phyloP scores from a whole-genome alignment of 92 coral and sea anemone species.

The Pocillopora grandis region DNA sequence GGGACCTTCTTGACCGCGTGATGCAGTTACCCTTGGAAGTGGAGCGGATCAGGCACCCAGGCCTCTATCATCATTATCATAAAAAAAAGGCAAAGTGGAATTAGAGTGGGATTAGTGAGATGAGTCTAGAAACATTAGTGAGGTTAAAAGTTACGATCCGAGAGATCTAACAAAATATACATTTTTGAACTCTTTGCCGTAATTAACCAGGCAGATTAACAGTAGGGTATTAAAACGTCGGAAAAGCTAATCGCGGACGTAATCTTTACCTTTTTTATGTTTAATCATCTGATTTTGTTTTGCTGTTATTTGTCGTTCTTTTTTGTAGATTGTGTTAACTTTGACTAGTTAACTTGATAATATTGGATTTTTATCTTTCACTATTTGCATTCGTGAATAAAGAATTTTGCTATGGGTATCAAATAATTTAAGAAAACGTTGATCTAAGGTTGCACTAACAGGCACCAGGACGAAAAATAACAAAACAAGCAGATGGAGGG shows the following conservation, averaged over 20 bases:
- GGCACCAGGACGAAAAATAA: too few relatives aligned
- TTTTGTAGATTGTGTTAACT: background rate
- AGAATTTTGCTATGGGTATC: background rate
- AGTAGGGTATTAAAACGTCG: too few relatives aligned
- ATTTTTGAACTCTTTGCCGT: too few relatives aligned
- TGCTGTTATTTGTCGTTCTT: background rate
- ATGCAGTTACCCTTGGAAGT: slow-evolving; percentile 1
- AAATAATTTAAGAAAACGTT: background rate
- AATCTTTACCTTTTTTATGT: background rate
- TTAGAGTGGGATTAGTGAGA: background rate
- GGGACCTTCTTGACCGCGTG: slow-evolving; percentile 38
- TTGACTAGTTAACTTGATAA: background rate
- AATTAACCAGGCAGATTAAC: too few relatives aligned
- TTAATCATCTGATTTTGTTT: background rate
- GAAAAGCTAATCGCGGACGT: too few relatives aligned
- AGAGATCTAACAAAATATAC: too few relatives aligned
- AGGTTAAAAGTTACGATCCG: background rate
- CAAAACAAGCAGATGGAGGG: too few relatives aligned
- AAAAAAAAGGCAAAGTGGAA: background rate
- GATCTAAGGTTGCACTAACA: background rate
- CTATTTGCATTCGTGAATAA: background rate
- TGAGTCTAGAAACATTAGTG: background rate
- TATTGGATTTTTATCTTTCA: too few relatives aligned
- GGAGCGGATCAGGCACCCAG: slow-evolving; percentile 43
- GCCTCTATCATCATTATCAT: slow-evolving; percentile 9